phyloP scores from a whole-genome alignment of 92 coral and sea anemone species.

The Epizoanthus illoricatus region DNA sequence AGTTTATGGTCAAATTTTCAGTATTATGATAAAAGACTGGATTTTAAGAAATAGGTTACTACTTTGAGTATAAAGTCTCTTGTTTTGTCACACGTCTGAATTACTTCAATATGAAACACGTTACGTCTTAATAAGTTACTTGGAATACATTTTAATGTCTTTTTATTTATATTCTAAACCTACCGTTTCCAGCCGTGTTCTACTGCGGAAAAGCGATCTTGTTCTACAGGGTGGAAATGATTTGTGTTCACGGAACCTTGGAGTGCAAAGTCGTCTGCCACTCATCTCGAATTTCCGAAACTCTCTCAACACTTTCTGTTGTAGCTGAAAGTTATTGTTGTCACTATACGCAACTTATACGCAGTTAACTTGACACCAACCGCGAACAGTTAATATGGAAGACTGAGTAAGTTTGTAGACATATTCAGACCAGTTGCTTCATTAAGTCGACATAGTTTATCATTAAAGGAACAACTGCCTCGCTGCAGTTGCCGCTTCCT shows the following conservation, averaged over 20 bases:
- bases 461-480: not conserved
- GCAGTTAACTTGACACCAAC: slow-evolving; percentile 9
- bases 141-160: no score
- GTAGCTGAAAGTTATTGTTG: not conserved
- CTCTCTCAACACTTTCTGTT: not conserved
- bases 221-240: slow-evolving; percentile 34
- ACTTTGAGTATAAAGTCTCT: no score
- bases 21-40: no score
- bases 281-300: slow-evolving; percentile 2
- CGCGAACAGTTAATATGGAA: not conserved
- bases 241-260: slow-evolving; percentile 21
- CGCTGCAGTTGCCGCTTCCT: not conserved
- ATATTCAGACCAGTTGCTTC: not conserved
- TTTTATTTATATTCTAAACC: not conserved
- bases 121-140: no score
- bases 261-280: not conserved
- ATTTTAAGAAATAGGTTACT: no score
- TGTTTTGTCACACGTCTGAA: no score
- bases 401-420: slow-evolving; percentile 3
- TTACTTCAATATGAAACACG: no score
- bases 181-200: slow-evolving; percentile 20
- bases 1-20: no score
- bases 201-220: slow-evolving; percentile 23
- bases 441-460: not conserved
- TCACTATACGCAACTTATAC: not conserved